Percentiles rank a stretch among this genome's conserved stretches.
Conservation (phyloP, 2,888 invertebrate species). For the Parnassius apollo region DNA sequence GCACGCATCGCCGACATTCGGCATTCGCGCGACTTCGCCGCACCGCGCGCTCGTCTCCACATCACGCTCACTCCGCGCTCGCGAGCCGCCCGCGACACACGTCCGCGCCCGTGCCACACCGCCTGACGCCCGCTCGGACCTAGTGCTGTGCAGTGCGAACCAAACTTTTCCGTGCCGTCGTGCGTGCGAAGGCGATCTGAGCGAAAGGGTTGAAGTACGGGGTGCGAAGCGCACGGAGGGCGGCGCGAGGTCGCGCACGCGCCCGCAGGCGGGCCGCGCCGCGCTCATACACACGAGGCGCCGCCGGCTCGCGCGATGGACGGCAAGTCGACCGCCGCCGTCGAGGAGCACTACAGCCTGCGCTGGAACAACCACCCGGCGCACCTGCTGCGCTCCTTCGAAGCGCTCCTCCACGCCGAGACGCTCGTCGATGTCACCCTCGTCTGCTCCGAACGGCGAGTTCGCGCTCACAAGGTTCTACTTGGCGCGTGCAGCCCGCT, state of each 20-base stretch:
- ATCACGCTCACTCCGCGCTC: slow-evolving; percentile 52
- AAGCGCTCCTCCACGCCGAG: slow-evolving; percentile 92
- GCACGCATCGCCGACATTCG: slow-evolving; percentile 47
- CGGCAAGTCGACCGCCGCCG: slow-evolving; percentile 69
- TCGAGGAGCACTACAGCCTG: slow-evolving; percentile 92
- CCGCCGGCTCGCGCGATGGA: slow-evolving; percentile 69
- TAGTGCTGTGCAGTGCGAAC: slow-evolving; percentile 53
- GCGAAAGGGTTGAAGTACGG: slow-evolving; percentile 73
- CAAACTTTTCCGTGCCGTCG: slow-evolving; percentile 50
- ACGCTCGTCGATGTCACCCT: slow-evolving; percentile 94
- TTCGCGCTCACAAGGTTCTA: slow-evolving; percentile 95
- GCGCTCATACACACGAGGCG: slow-evolving; percentile 54
- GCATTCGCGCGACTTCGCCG: slow-evolving; percentile 67
- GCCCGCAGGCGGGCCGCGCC: slow-evolving; percentile 51
- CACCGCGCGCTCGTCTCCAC: slow-evolving; percentile 47
- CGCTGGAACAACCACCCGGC: slow-evolving; percentile 97
- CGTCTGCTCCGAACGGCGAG: slow-evolving; percentile 91
- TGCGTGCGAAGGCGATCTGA: slow-evolving; percentile 64
- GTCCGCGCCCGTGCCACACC: slow-evolving; percentile 53
- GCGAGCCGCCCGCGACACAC: slow-evolving; percentile 62
- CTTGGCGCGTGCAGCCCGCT: slow-evolving; percentile 94
- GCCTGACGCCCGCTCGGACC: slow-evolving; percentile 39
- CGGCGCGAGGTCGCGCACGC: slow-evolving; percentile 70
- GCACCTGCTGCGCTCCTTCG: slow-evolving; percentile 93
- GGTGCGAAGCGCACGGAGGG: slow-evolving; percentile 66